Evolutionary conservation across 2,888 invertebrate species (phyloP), one percentile per base, ranked within the genome.

Genomic region (Anarsia innoxiella): DNA sequence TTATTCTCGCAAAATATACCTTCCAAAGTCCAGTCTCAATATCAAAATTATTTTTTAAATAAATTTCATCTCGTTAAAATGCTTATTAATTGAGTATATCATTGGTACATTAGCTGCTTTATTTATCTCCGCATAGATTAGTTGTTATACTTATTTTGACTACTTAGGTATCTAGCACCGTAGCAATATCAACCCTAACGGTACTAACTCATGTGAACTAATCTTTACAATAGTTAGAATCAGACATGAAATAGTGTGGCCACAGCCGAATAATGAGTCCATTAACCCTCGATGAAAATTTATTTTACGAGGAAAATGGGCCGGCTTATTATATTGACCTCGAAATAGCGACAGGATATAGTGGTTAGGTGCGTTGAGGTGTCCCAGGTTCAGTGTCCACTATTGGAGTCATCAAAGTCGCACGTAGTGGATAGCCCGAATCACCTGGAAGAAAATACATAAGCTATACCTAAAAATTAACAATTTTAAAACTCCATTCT

Each of bases 331-430:
- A 30, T 36, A 30, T 23, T 23, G 23, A n/a, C 11, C 19, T 25
- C 19, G 15, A 15, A 14, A 34, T 32, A n/a, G n/a, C n/a, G n/a
- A n/a, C n/a, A n/a, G n/a, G n/a, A n/a, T n/a, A n/a, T n/a, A n/a
- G n/a, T n/a, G n/a, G n/a, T n/a, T n/a, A n/a, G n/a, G n/a, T n/a
- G n/a, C n/a, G 12, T 12, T 32, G 31, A 2, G 32, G 29, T 4
- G 31, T n/a, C 1, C 23, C 38, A 2, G 12, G 28, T 2, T 8
- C 23, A 6, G 28, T 12, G 14, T 38, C 8, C n/a, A 31, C 6
- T 11, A 37, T 41, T 5, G 37, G 41, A 1, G 37, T 41, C 34
- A 37, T 31, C 27, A 37, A 12, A 3, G 14, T 26, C 15, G n/a
- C 15, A 11, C 34, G 12, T 8, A 37, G 13, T 4, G 41, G 23